A percentile compares a stretch with the other conserved stretches of the same genome.
Conservation (phyloP, 2,113 vertebrate species). For the Alexandromys fortis region DNA sequence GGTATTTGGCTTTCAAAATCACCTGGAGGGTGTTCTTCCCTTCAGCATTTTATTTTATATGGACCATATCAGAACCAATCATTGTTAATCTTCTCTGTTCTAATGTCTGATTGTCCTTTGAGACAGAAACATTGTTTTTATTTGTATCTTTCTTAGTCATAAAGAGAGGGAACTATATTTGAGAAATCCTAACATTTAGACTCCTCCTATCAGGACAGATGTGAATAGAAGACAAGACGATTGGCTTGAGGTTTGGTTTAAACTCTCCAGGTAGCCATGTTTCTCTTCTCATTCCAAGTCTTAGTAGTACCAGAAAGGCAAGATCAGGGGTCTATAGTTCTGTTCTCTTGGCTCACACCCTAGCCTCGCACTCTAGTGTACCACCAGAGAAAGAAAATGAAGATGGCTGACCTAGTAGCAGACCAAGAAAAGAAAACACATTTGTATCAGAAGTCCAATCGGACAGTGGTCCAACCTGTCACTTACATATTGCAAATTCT, state of each 20-base stretch:
- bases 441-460: neutral
- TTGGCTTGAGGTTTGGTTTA: neutral
- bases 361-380: neutral
- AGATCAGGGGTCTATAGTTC: neutral
- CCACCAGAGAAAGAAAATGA: neutral
- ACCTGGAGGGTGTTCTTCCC: neutral
- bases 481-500: neutral
- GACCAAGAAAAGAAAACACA: neutral
- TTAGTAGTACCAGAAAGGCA: neutral
- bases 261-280: neutral
- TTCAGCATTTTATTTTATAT: constrained; percentile 5
- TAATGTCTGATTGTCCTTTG: neutral
- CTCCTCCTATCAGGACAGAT: neutral
- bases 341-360: neutral
- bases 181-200: neutral
- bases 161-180: neutral
- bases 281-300: neutral
- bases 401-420: neutral
- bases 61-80: neutral
- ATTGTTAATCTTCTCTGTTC: neutral
- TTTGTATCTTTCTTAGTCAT: neutral
- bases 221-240: neutral
- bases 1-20: neutral
- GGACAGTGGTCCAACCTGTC: neutral
- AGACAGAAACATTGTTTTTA: neutral